Evolutionary conservation across 2,113 vertebrate species (phyloP), one percentile per base, ranked within the genome.

Genomic region (Xiphias gladius): DNA sequence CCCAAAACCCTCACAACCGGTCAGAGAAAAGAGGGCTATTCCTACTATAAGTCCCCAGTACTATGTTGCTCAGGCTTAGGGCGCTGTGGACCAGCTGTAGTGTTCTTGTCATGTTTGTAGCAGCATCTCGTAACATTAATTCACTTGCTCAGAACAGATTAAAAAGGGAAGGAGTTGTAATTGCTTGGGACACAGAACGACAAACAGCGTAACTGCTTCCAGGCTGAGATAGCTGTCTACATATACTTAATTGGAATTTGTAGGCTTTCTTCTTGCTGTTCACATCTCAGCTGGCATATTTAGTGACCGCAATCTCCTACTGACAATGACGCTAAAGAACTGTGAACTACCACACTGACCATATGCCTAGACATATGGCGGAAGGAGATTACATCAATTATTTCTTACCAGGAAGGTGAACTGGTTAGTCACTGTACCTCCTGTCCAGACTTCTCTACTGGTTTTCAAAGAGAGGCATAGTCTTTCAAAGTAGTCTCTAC

Each of bases 321-420:
- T 17, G 32, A 64, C 73, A 76, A 46, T 71, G 30, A 64, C 26
- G 37, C 50, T 30, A 11, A 59, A 61, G 71, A 72, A 39, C 58
- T 74, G 67, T 58, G 55, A 76, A 58, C 55, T 26, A 22, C 2
- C 35, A 81, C 37, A 65, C 7, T 32, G 80, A 72, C 73, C 86
- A 89, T 88, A 92, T 90, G 90, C 86, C 68, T 68, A 35, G 73
- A 83, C 85, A 90, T 86, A 86, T 85, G 86, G 85, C 82, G 67
- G 57, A 80, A 82, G 74, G 54, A 76, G 78, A 89, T 88, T 83
- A 91, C 76, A 91, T 85, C 0, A 85, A 91, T 89, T 72, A 86
- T 88, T 89, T 90, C 85, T 84, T 39, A 78, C 13, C 61, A 77
- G 50, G 14, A 80, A 79, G 58, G 65, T 64, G 19, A 84, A 83